Conservation (phyloP, 2,888 invertebrate genomes). For the Drosophila monieri region DNA sequence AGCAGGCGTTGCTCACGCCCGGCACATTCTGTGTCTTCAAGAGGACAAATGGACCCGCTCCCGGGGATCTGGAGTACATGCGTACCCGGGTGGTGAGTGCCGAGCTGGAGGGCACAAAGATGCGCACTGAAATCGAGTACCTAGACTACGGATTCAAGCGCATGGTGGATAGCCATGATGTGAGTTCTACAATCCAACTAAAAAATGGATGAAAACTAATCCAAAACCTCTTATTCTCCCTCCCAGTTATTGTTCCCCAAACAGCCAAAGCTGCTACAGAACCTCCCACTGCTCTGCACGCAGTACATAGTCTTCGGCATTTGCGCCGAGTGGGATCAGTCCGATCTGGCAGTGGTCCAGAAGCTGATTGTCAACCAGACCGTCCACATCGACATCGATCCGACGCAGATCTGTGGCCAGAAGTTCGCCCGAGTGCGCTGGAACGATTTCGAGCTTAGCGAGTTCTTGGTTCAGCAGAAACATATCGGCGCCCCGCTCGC, state of each 20-base stretch:
- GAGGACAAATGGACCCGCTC: conserved; percentile 82
- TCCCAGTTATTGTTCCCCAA: conserved; percentile 80
- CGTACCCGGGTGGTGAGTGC: conserved; percentile 83
- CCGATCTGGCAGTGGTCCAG: conserved; percentile 73
- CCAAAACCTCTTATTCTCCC: neutral
- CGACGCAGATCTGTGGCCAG: conserved; percentile 71
- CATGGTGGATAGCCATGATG: conserved; percentile 85
- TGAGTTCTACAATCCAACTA: conserved; percentile 74
- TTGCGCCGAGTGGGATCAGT: conserved; percentile 79
- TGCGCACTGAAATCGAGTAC: conserved; percentile 87
- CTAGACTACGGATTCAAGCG: conserved; percentile 89
- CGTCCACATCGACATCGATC: conserved; percentile 71
- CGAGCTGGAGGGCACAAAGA: conserved; percentile 82
- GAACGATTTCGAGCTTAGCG: conserved; percentile 81
- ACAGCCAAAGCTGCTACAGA: conserved; percentile 74
- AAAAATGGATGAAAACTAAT: neutral
- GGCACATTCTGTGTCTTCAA: conserved; percentile 80
- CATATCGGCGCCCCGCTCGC: conserved; percentile 80
- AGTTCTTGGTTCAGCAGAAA: conserved; percentile 81
- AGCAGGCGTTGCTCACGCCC: conserved; percentile 69
- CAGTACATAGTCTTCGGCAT: conserved; percentile 81
- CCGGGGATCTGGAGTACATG: conserved; percentile 76
- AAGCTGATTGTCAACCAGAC: conserved; percentile 74
- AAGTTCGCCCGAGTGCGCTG: conserved; percentile 82
- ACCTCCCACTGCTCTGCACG: conserved; percentile 76